Evolutionary conservation across 2,888 invertebrate species (phyloP).

Genomic region (Hymenopus coronatus): DNA sequence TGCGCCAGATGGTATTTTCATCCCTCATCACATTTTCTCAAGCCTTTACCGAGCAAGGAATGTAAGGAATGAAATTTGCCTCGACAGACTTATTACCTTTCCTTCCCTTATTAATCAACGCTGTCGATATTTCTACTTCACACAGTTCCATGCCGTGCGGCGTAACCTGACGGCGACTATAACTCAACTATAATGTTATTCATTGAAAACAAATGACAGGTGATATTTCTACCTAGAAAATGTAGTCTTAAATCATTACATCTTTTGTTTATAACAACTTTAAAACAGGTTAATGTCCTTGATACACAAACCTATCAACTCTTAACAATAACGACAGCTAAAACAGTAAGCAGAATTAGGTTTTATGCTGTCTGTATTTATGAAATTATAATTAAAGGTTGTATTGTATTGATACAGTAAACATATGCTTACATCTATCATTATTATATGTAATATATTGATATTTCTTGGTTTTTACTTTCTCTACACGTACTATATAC

Average conservation of each 20-base stretch:
- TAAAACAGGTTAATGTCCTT: background rate
- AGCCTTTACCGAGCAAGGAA: background rate
- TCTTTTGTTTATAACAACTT: background rate
- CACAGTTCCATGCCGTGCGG: background rate
- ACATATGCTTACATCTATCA: no score
- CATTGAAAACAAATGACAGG: background rate
- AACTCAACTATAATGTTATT: background rate
- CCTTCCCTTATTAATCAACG: background rate
- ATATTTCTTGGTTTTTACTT: no score
- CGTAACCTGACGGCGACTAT: background rate
- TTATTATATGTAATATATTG: no score
- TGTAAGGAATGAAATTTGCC: background rate
- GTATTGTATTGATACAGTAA: no score
- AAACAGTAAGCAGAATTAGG: background rate
- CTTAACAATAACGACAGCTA: background rate
- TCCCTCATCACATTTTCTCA: background rate
- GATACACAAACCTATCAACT: background rate
- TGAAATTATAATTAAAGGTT: no score
- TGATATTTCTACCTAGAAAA: background rate
- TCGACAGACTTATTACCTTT: background rate
- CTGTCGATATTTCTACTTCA: background rate
- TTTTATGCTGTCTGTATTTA: no score
- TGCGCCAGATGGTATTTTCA: background rate
- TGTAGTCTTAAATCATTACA: background rate
- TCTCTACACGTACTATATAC: no score